Evolutionary conservation across 2,888 invertebrate species (phyloP), one percentile per base, ranked within the genome.

Genomic region (Sarcophaga variegata): DNA sequence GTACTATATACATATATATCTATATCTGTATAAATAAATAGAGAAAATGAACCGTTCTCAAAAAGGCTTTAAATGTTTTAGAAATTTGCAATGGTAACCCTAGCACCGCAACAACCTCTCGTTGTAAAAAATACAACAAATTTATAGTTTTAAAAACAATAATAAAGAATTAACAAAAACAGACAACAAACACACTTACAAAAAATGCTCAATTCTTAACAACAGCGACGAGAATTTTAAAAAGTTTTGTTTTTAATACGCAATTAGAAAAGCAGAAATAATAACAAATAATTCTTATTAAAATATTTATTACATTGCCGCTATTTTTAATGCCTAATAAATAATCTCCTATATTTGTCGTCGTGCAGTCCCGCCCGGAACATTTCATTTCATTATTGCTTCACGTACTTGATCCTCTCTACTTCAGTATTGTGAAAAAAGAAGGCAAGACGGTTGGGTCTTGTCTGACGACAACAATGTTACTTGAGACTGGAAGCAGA

Each of bases 81-180:
- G 10, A 54, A 17, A 54, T 17, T 12, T 2, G 1, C 14, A 54
- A 14, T 17, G 54, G 54, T 54, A 54, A 54, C 54, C 54, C 54
- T 54, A 17, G 54, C 5, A 54, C 10, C 17, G 54, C 17, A 54
- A 54, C 17, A 12, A 54, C 11, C 49, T 12, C 12, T 14, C 11
- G 14, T 77, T 72, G 71, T 70, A 81, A 62, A 54, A 76, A 72
- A 77, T 80, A 85, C 71, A 75, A 81, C 66, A 85, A 66, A 85
- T 67, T 80, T 81, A 66, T 72, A 71, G 66, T 66, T 63, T 49
- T 64, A 67, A 77, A 71, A 14, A 54, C 49, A 47, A 75, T 60
- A 64, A 80, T 74, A 84, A 75, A 74, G 81, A 81, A 72, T 82
- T 81, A 69, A 79, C 67, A 82, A 79, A 62, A 76, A 78, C 74